Base-by-base conservation (phyloP, 2,113 vertebrate species). In the Micronisus gabar region DNA sequence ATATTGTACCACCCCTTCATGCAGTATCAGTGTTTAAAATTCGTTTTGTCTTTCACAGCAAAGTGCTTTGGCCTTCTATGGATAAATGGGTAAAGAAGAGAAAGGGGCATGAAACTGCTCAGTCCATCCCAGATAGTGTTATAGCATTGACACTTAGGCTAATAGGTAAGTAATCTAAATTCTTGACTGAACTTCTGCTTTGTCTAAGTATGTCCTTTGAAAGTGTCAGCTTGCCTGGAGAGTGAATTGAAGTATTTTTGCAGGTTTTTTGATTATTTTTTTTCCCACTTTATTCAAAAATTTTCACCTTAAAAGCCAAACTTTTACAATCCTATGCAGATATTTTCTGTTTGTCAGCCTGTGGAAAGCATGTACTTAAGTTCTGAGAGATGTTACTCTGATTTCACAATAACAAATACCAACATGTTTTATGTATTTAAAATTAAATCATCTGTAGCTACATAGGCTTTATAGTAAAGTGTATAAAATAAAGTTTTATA, bases 31-130 rank as follows among this genome's bases (percentile, higher is more conserved):
- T 36, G 53, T 92, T 67, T 86, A 32, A 81, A 10, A 81, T 62
- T 82, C 0, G 34, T 27, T 72, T 72, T 92, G 75, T 78, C 43
- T 88, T 94, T 76, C 43, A 68, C 90, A 99, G 99, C 53, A 99
- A 99, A 94, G 98, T 99, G 74, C 98, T 99, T 84, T 99, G 99
- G 99, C 99, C 99, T 38, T 93, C 99, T 10, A 99, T 99, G 99
- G 99, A 99, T 95, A 97, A 98, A 22, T 99, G 99, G 99, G 96
- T 99, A 88, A 98, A 98, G 30, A 98, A 98, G 73, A 98, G 98
- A 71, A 99, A 99, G 95, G 96, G 97, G 6, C 94, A 89, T 62
- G 95, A 93, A 61, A 98, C 97, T 71, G 58, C 40, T 58, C 91
- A 96, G 0, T 95, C 98, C 2, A n/a, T 99, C 88, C 97, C 98